Conservation (phyloP, 2,888 invertebrate genomes). For the Lapara coniferarum region DNA sequence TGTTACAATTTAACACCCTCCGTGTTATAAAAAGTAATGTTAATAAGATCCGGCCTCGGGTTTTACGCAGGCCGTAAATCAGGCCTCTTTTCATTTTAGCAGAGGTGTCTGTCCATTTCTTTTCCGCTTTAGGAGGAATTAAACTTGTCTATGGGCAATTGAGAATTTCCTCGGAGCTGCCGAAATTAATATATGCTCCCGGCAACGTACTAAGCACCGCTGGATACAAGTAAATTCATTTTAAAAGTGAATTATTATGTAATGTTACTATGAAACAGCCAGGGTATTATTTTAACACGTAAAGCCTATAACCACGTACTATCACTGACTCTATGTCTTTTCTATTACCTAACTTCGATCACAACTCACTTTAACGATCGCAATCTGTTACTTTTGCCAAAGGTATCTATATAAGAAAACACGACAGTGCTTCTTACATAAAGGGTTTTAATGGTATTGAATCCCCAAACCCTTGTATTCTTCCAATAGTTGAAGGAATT, state of each 20-base stretch:
- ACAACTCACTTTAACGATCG: constrained; percentile 63
- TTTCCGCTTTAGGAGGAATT: constrained; percentile 69
- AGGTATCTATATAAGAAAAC: constrained; percentile 43
- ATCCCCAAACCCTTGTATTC: neutral
- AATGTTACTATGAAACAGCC: too few relatives aligned
- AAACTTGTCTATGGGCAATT: constrained; percentile 74
- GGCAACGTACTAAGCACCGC: neutral
- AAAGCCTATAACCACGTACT: constrained; percentile 33
- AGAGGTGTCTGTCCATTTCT: constrained; percentile 78
- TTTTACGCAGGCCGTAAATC: constrained; percentile 77
- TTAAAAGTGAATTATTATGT: too few relatives aligned
- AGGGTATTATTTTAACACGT: too few relatives aligned
- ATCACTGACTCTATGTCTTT: constrained; percentile 51
- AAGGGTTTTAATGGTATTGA: constrained; percentile 32
- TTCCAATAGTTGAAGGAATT: neutral
- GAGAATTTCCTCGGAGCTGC: constrained; percentile 51
- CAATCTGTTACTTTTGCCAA: constrained; percentile 52
- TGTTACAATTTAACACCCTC: constrained; percentile 76
- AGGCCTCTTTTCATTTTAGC: constrained; percentile 77
- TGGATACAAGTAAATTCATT: too few relatives aligned
- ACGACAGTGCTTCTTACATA: constrained; percentile 39
- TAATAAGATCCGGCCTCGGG: constrained; percentile 75
- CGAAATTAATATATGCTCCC: constrained; percentile 54
- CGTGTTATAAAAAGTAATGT: constrained; percentile 81
- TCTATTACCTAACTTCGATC: constrained; percentile 50